Conservation (phyloP, 2,797 vertebrate genomes). For the Anabacerthia variegaticeps region DNA sequence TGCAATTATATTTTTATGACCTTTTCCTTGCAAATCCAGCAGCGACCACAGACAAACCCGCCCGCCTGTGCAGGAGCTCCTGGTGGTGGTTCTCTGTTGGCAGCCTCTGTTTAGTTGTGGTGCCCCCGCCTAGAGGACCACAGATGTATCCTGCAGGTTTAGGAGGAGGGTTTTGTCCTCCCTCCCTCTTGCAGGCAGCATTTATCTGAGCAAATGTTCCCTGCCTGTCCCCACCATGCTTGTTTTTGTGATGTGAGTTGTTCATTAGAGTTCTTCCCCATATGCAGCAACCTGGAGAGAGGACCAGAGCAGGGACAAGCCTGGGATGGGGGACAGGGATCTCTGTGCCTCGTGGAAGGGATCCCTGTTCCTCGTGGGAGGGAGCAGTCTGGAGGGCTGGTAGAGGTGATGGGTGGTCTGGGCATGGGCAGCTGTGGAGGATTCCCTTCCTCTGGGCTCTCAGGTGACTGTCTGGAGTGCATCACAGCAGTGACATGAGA, state of each 20-base stretch:
- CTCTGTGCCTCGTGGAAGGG: neutral
- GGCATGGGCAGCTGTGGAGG: neutral
- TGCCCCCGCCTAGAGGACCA: neutral
- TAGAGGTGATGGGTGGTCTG: neutral
- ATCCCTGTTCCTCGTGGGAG: neutral
- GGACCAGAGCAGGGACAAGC: neutral
- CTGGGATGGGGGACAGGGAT: neutral
- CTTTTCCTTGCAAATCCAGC: slow-evolving; percentile 8
- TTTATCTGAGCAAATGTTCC: neutral
- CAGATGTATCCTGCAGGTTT: neutral
- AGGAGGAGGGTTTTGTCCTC: neutral
- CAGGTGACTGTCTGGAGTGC: neutral
- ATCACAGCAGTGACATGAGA: neutral
- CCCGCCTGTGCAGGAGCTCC: neutral
- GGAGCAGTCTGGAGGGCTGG: neutral
- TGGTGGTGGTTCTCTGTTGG: accelerated
- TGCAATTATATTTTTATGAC: slow-evolving; percentile 12
- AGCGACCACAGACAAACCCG: neutral
- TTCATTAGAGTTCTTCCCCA: neutral
- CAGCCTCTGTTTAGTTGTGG: neutral
- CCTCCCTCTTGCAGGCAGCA: neutral
- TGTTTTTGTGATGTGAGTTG: accelerated
- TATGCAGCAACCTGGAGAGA: neutral
- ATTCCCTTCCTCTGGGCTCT: neutral
- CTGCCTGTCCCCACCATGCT: neutral